Conservation (phyloP, 2,113 vertebrate genomes). For the Callionymus lyra region DNA sequence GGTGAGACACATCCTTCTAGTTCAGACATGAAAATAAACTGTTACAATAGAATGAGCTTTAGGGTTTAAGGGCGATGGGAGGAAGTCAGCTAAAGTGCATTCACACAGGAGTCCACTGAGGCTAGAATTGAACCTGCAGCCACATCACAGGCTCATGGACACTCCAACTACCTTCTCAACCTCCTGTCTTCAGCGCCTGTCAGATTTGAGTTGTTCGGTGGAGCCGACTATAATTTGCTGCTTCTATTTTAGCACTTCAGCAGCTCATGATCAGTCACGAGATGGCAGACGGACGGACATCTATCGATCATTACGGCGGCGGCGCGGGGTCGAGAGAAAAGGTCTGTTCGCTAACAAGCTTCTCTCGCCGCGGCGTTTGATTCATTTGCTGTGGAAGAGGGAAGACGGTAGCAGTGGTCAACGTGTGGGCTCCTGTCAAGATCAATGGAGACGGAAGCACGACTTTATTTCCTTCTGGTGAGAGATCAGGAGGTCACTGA, state of each 20-base stretch:
- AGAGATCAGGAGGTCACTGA: no score
- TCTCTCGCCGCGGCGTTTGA: conserved; percentile 41
- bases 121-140: no score
- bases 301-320: conserved; percentile 50
- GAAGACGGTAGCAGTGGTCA: conserved; percentile 37
- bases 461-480: no score
- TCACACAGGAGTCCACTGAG: no score
- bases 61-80: no score
- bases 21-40: no score
- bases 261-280: conserved; percentile 27
- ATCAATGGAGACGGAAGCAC: conserved; percentile 47
- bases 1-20: no score
- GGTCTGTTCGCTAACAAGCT: conserved; percentile 42
- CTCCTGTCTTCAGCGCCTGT: no score
- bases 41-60: no score
- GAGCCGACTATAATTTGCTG: conserved; percentile 33
- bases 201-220: conserved; percentile 1
- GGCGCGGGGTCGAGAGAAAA: conserved; percentile 44
- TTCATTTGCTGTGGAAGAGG: conserved; percentile 31
- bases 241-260: conserved; percentile 31
- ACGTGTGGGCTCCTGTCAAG: conserved; percentile 48
- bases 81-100: background rate
- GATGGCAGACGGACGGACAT: conserved; percentile 33
- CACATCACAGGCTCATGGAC: no score
- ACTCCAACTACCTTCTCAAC: no score